Base-by-base conservation (phyloP, 2,797 vertebrate genomes). In the Aulostomus chinensis region DNA sequence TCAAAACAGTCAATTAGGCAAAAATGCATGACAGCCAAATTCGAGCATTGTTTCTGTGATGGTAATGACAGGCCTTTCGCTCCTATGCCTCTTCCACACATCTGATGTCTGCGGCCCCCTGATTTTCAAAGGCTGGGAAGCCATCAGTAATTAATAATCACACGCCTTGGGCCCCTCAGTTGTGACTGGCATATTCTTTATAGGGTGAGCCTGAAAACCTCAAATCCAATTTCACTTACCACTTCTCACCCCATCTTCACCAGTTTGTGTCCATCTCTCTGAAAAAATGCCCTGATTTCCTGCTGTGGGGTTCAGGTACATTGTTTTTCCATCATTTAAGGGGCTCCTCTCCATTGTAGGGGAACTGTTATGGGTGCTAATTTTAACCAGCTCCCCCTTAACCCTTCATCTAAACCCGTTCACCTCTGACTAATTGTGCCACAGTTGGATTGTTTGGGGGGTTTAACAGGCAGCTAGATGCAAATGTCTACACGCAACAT, bases 1-100 rank as follows among this genome's bases (percentile, higher is more conserved):
- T 83, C 85, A 85, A 90, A 90, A 91, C 79, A 89, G 85, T 89
- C 85, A 91, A 90, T 90, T 90, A 89, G 79, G 80, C 74, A 89
- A 88, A 91, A 89, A 90, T 90, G 88, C 87, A 87, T 89, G 85
- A 91, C 86, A 88, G 84, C 79, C 74, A 88, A 85, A 88, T 85
- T 82, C 77, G 55, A 42, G 73, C 86, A 86, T 89, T 90, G 85
- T 90, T 89, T 91, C 70, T 86, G 68, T 86, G 78, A 87, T 50
- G 78, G 68, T 85, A 80, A 84, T 84, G 79, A 87, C 75, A 84
- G 81, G 76, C 63, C 66, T 76, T 81, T 78, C 63, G 67, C 64
- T 68, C 71, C 68, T 72, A 64, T 58, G 59, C 65, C 72, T 78
- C 68, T 72, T 69, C 74, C 48, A 61, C 72, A 78, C 70, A 80